phyloP scores from a whole-genome alignment of 1,140 invertebrate genomes.

The Eupeodes corollae region DNA sequence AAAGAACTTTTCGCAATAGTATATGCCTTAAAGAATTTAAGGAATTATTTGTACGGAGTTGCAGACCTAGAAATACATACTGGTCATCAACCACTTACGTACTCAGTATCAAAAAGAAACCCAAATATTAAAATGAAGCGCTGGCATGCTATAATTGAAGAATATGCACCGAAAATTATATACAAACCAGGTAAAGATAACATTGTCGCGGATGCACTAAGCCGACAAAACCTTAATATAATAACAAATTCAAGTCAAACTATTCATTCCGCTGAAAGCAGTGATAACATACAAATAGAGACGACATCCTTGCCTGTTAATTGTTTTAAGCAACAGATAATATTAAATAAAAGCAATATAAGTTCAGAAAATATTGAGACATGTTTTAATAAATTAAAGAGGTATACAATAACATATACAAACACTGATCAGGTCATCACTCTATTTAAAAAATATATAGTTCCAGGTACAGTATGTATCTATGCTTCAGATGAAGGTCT shows the following conservation, averaged over 20 bases:
- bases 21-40: slow-evolving; percentile 30
- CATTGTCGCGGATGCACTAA: slow-evolving; percentile 13
- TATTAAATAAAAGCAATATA: too few species aligned
- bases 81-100: slow-evolving; percentile 34
- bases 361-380: too few species aligned
- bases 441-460: too few species aligned
- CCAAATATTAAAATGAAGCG: slow-evolving; percentile 22
- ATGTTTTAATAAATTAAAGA: too few species aligned
- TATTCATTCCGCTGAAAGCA: too few species aligned
- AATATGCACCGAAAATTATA: slow-evolving; percentile 8
- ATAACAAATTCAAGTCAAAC: background rate
- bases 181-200: slow-evolving; percentile 22
- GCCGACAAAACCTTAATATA: slow-evolving; percentile 1
- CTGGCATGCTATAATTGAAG: slow-evolving; percentile 20
- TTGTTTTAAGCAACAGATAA: too few species aligned
- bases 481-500: too few species aligned
- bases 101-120: slow-evolving; percentile 32
- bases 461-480: too few species aligned
- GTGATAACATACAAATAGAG: too few species aligned
- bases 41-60: slow-evolving; percentile 16
- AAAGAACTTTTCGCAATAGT: slow-evolving; percentile 23
- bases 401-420: too few species aligned
- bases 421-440: too few species aligned
- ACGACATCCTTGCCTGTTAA: too few species aligned
- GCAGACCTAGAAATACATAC: slow-evolving; percentile 13